phyloP scores from a whole-genome alignment of 1,140 invertebrate species.

The Sesamia nonagrioides region DNA sequence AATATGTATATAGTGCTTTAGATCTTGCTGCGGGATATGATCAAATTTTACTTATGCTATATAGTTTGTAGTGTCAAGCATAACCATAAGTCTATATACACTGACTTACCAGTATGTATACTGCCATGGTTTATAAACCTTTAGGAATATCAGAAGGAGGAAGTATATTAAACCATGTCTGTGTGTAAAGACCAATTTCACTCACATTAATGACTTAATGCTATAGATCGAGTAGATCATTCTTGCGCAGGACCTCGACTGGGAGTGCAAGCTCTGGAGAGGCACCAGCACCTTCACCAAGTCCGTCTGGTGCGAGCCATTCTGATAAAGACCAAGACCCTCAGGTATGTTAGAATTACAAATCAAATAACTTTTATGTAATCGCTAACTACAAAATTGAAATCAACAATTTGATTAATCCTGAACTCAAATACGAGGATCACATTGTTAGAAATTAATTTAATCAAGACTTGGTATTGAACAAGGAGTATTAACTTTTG shows the following conservation, averaged over 20 bases:
- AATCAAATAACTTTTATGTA: not conserved
- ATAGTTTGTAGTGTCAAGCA: conserved; percentile 63
- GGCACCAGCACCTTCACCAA: conserved; percentile 85
- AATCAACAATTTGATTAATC: not conserved
- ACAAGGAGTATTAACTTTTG: not conserved
- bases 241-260: conserved; percentile 84
- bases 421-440: not conserved
- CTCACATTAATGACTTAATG: conserved; percentile 79
- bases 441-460: not conserved
- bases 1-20: not conserved
- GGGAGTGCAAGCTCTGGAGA: conserved; percentile 82
- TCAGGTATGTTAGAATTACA: conserved; percentile 69
- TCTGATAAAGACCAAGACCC: conserved; percentile 88
- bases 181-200: conserved; percentile 72
- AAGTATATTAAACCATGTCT: conserved; percentile 34
- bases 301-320: conserved; percentile 88
- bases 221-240: conserved; percentile 83
- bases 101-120: conserved; percentile 41
- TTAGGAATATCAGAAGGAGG: not conserved
- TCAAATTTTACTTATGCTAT: conserved; percentile 4
- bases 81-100: conserved; percentile 66
- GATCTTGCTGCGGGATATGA: conserved; percentile 26
- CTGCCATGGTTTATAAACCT: not conserved
- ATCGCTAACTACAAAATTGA: not conserved
- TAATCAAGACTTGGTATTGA: not conserved